A percentile compares a stretch with the other conserved stretches of the same genome.
phyloP scores from a whole-genome alignment of 2,888 invertebrate genomes.

The Amphipoea oculea region DNA sequence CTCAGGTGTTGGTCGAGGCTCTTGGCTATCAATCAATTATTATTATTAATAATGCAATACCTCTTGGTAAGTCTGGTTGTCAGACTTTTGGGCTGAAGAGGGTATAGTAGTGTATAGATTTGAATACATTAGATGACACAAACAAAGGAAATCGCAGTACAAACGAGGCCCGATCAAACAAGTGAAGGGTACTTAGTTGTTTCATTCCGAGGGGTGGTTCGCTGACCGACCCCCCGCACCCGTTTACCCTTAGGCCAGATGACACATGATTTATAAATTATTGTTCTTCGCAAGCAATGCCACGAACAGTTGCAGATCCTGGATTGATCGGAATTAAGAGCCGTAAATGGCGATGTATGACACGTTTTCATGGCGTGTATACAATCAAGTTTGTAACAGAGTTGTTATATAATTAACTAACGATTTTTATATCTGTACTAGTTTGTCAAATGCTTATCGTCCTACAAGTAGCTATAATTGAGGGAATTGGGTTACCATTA shows the following conservation, averaged over 20 bases:
- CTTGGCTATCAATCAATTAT: too few relatives aligned
- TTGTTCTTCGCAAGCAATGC: not conserved
- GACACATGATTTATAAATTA: not conserved
- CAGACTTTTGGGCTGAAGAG: not conserved
- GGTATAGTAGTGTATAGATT: not conserved
- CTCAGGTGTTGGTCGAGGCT: too few relatives aligned
- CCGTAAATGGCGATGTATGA: not conserved
- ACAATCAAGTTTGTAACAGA: not conserved
- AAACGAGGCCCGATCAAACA: conserved; percentile 57
- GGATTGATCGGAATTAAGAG: not conserved
- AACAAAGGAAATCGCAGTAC: conserved; percentile 59
- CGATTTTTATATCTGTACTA: conserved; percentile 36
- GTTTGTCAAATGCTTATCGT: conserved; percentile 35
- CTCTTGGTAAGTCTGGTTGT: not conserved
- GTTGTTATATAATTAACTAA: conserved; percentile 12
- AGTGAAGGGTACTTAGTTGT: conserved; percentile 54
- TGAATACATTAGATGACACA: not conserved
- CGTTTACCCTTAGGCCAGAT: not conserved
- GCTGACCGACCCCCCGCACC: conserved; percentile 48
- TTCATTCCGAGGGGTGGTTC: conserved; percentile 51
- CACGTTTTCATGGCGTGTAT: not conserved
- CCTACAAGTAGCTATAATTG: conserved; percentile 35
- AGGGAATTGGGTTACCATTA: conserved; percentile 42
- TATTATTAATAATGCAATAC: too few relatives aligned
- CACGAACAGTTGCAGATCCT: not conserved